Evolutionary conservation across 1,140 invertebrate genomes (phyloP), one percentile per base, ranked within the genome.

Genomic region (Scylla paramamosain): DNA sequence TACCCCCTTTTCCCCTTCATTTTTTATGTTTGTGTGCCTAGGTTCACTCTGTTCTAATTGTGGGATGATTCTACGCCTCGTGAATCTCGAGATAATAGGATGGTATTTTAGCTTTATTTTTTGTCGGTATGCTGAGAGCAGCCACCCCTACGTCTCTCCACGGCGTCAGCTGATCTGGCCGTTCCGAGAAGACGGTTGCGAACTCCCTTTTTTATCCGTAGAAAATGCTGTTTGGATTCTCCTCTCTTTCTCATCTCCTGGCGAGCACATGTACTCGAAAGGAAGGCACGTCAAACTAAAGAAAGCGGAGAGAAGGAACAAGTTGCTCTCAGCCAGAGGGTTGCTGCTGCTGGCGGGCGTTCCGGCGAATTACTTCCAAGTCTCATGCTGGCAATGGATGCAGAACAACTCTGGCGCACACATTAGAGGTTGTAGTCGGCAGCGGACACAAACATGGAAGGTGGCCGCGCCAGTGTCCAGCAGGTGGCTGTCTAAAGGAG

Each of bases 1-100:
- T 59, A 10, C 86, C 31, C 39, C 89, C n/a, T 7, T 39, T 83
- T 77, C 29, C 89, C 45, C n/a, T 39, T 92, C 52, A 82, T 93
- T 93, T 84, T 93, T 93, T 91, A 16, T 91, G 39, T 89, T 6
- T 52, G 10, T 32, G 28, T 67, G 48, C 59, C 28, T 89, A 39
- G 86, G 86, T 90, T 77, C 93, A 94, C 93, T 94, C 87, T 90
- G 86, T 46, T 90, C 87, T 94, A 94, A 94, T 94, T 94, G 87
- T 94, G 67, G 93, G 93, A 94, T 94, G 87, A 94, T 94, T 94
- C 93, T 89, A 90, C 52, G 52, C 93, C 32, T 90, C 87, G 87
- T 94, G 93, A 94, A 94, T 94, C 89, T 52, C 48, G 1, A n/a
- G 86, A 83, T 82, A 94, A 94, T 90, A 48, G 93, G 29, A 28